Evolutionary conservation across 2,797 vertebrate species (phyloP).

Genomic region (Semotilus atromaculatus): DNA sequence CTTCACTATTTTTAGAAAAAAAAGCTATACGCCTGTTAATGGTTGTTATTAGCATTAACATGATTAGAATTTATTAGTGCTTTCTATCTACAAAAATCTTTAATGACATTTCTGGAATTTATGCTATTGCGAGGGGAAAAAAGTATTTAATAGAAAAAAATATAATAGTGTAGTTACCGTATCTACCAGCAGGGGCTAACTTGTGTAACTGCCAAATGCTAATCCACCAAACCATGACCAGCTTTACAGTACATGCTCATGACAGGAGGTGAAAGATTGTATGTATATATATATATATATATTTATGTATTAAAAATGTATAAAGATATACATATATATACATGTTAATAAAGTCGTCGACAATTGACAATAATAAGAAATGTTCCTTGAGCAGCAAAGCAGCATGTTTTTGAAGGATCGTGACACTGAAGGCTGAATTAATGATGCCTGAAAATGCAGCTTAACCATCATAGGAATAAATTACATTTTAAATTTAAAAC

Average conservation of each 20-base stretch:
- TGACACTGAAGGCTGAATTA: neutral
- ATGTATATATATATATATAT: too few relatives aligned
- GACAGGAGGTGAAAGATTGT: neutral
- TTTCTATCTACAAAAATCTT: neutral
- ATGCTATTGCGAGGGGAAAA: too few relatives aligned
- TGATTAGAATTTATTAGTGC: neutral
- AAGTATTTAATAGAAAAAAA: neutral
- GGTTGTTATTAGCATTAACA: neutral
- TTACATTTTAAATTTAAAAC: neutral
- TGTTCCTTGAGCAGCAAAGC: neutral
- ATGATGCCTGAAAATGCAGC: neutral
- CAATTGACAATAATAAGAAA: neutral
- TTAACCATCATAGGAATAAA: neutral
- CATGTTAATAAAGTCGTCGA: neutral
- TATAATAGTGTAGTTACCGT: neutral
- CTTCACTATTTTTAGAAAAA: neutral
- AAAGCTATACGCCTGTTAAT: neutral
- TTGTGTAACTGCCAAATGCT: neutral
- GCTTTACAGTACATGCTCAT: neutral
- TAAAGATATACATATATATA: neutral
- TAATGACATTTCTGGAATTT: neutral
- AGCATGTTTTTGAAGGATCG: neutral
- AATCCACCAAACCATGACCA: neutral
- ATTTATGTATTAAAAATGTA: too few relatives aligned
- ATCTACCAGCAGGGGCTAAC: neutral